Evolutionary conservation across 2,888 invertebrate genomes (phyloP), one percentile per base, ranked within the genome.

Genomic region (Tetrapedia diversipes): DNA sequence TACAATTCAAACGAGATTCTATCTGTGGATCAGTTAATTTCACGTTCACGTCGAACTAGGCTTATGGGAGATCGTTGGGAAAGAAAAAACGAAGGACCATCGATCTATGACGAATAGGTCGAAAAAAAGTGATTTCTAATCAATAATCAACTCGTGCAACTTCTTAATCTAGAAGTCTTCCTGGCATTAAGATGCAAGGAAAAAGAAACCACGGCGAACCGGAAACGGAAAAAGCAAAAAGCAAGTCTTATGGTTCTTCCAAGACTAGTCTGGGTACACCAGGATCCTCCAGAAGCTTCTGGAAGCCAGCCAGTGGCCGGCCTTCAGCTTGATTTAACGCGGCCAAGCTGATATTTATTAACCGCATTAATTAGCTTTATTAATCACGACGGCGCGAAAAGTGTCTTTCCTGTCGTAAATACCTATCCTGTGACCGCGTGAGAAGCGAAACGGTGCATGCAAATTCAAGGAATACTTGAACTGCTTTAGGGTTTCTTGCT

Each of bases 361-460:
- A 56, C 49, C 49, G 63, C 63, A 71, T 78, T 83, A 78, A 83
- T 83, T 83, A 78, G 19, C 69, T 54, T 67, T 49, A 80, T 80
- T 83, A 80, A 63, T 82, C 71, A 68, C 53, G 47, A 16, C 66
- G 39, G 16, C 65, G 63, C 39, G 63, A 74, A 66, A 67, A 73
- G 56, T 69, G 70, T 71, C 70, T 63, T 66, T 63, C 47, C 65
- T 27, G 37, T 61, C 70, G 70, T 74, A 51, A 79, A 77, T 79
- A 72, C 37, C 45, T 24, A 14, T 41, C n/a, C 0, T 2, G 47
- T 37, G 69, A 60, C 56, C 49, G 57, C 69, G 68, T 60, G 66
- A 74, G 69, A 69, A 39, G 27, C 56, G 2, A 16, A 2, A 4
- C 8, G n/a, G 4, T 4, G 57, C 49, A 24, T 24, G 34, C 59